Base-by-base conservation (phyloP, 1,140 invertebrate genomes). In the Battus philenor region DNA sequence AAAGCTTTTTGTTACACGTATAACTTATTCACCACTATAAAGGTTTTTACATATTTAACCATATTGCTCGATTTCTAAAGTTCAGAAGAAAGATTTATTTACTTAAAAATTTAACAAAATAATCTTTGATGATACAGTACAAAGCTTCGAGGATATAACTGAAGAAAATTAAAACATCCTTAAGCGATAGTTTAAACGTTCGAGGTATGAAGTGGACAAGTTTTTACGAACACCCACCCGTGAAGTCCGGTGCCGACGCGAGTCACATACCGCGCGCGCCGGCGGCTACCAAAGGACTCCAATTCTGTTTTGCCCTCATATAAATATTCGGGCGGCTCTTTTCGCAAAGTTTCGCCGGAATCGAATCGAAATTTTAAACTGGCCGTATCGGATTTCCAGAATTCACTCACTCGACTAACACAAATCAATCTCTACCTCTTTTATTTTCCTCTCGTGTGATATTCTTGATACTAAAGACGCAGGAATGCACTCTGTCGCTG, bases 211-310 rank as follows among this genome's bases (percentile, higher is more conserved):
- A 20, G 47, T 47, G 54, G 47, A 33, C 32, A n/a, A 38, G 31
- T 73, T 78, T 75, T 78, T 73, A 53, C 45, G 4, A 11, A 24
- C 44, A 50, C 62, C 68, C 71, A 78, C 74, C 71, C 74, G 69
- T 73, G 69, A 75, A 61, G 56, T 65, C 60, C 49, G 50, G 54
- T 59, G 58, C 55, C 54, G 50, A 18, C 48, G 45, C 32, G 41
- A 30, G 50, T 58, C 54, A 64, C 57, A 65, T 64, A 54, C 55
- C 44, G 33, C 47, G 55, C 58, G 58, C 54, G 50, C 53, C 54
- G 55, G 50, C 33, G 29, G 29, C 34, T 55, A 53, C 62, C 58
- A 61, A 54, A 45, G 54, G 48, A 59, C 59, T 63, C 45, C 45
- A 59, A 68, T 65, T 60, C 64, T 74, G 68, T 75, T 78, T 75